Conservation (phyloP, 2,888 invertebrate species). For the Dasypolia templi region DNA sequence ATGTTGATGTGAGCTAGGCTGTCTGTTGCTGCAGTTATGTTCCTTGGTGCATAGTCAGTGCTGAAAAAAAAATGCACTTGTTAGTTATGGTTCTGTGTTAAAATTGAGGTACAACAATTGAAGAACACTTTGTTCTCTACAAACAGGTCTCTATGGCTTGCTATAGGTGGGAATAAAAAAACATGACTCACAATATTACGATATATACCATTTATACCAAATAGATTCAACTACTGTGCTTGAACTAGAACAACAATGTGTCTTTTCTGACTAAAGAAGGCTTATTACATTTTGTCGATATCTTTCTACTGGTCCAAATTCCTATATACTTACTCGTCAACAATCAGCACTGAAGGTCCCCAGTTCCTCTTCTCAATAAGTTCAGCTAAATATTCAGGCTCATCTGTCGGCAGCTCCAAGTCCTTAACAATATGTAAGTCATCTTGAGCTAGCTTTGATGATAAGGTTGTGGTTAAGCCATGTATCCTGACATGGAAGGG, state of each 20-base stretch:
- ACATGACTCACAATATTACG: background rate
- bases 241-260: background rate
- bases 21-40: conserved; percentile 96
- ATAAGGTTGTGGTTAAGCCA: conserved; percentile 95
- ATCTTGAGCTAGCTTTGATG: conserved; percentile 98
- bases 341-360: conserved; percentile 98
- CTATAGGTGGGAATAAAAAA: background rate
- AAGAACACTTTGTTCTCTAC: background rate
- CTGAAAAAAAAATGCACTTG: conserved; percentile 83
- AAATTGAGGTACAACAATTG: background rate
- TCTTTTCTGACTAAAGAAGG: background rate
- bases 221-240: background rate
- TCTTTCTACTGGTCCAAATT: background rate
- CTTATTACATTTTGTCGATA: no score
- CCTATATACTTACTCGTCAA: conserved; percentile 94
- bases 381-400: conserved; percentile 94
- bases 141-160: background rate
- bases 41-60: conserved; percentile 95
- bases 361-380: conserved; percentile 96
- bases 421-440: conserved; percentile 97
- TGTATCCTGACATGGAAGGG: conserved; percentile 94
- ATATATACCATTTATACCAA: no score
- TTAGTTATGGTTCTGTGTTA: conserved; percentile 9
- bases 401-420: conserved; percentile 96
- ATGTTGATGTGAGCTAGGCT: conserved; percentile 95